Evolutionary conservation across 2,888 invertebrate species (phyloP).

Genomic region (Druceiella hillmani): DNA sequence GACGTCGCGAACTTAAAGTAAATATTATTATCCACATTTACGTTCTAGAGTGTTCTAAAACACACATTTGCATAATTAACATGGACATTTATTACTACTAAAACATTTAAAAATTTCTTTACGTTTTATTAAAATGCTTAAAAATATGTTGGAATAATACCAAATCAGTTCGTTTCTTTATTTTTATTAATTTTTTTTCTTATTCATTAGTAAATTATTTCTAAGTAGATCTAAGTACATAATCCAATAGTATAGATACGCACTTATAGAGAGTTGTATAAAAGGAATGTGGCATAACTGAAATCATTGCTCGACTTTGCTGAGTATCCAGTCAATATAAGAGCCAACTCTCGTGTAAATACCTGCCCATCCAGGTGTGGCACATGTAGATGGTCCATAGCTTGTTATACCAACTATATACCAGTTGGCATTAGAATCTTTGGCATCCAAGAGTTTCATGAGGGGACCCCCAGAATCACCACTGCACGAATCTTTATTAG

Average conservation of each 20-base stretch:
- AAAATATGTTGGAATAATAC: too few relatives aligned
- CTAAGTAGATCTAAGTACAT: neutral
- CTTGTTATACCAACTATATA: slow-evolving; percentile 56
- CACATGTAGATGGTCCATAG: slow-evolving; percentile 45
- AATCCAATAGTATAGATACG: neutral
- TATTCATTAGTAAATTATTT: neutral
- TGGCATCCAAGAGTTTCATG: slow-evolving; percentile 34
- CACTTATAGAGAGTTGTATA: neutral
- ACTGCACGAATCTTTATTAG: slow-evolving; percentile 55
- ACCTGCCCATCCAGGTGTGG: slow-evolving; percentile 58
- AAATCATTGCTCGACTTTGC: too few relatives aligned
- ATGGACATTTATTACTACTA: too few relatives aligned
- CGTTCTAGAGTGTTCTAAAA: too few relatives aligned
- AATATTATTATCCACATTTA: too few relatives aligned
- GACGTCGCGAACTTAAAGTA: too few relatives aligned
- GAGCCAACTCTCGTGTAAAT: slow-evolving; percentile 61
- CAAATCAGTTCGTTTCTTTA: too few relatives aligned
- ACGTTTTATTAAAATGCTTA: too few relatives aligned
- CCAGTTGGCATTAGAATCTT: slow-evolving; percentile 37
- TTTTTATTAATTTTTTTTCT: too few relatives aligned
- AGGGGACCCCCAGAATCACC: slow-evolving; percentile 68
- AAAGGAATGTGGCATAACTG: slow-evolving; percentile 27
- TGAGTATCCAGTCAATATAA: slow-evolving; percentile 62
- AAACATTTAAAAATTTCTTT: too few relatives aligned
- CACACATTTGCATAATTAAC: too few relatives aligned